Base-by-base conservation (phyloP, 2,797 vertebrate genomes). In the Chelidonichthys spinosus region DNA sequence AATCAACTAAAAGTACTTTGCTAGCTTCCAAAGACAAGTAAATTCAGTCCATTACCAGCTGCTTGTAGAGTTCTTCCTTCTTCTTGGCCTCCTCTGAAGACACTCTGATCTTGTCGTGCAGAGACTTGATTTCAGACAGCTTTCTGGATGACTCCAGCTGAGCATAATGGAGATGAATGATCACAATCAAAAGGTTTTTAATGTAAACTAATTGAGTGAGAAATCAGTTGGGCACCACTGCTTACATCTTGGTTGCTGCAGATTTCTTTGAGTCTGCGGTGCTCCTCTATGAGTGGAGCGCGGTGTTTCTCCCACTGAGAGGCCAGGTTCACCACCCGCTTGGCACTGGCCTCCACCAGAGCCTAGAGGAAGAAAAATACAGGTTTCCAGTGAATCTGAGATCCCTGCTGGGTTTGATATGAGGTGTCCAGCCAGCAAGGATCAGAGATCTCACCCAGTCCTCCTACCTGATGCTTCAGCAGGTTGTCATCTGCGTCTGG, bases 281-380 rank as follows among this genome's bases (percentile, higher is more conserved):
- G 95, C 64, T 98, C 94, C 0, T 96, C 93, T 3, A 97, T 92
- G 40, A 98, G 95, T 0, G 96, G 97, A 2, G 95, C 95, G 0
- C 96, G 93, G 82, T 96, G 97, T 73, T 96, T 96, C 85, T 98
- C 97, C 97, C 97, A 98, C 83, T 98, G 97, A 36, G 94, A 88
- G 0, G 95, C 95, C 79, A 97, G 90, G 79, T 93, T 92, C 60
- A 96, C 93, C 82, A 97, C 93, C 15, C 96, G 88, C 72, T 95
- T 94, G 25, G 95, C 94, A 3, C 96, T 96, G 65, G 93, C 89
- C 76, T 98, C 97, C 58, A 97, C 96, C 76, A 95, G 84, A 8
- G 87, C 89, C 97, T 98, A 79, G 5, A 52, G 36, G 35, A 17
- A 32, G 13, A 42, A 60, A 46, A 3, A 67, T 49, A 49, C 3